Base-by-base conservation (phyloP, 2,888 invertebrate species). In the Deilephila porcellus region DNA sequence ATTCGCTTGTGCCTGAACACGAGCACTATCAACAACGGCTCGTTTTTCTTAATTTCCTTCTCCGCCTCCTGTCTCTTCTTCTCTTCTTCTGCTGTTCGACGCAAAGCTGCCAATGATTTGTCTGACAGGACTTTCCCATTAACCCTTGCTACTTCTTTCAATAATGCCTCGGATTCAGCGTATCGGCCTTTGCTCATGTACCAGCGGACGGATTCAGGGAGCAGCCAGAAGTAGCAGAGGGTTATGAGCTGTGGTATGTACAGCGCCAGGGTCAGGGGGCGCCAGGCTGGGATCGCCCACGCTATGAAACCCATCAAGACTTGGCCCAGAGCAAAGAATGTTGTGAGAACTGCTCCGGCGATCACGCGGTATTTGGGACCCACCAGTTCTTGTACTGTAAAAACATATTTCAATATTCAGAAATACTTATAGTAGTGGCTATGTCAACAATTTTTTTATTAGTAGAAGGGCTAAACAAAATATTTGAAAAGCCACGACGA, bases 201-300 rank as follows among this genome's bases (percentile, higher is more conserved):
- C 98, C 98, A 98, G 76, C 97, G 95, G 1, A 97, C 95, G 17
- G 97, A 97, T 88, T 97, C 97, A 0, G 96, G 96, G 76, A 97
- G 90, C 14, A 97, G 82, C 96, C 97, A 97, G 78, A 96, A 95
- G 82, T 96, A 97, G 4, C 95, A 86, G 17, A 98, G 83, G 56
- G 97, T 95, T 0, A 97, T 83, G 5, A 97, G 86, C 32, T 96
- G 96, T 0, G 97, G 98, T 0, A 95, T 88, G 84, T 97, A 98
- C 19, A 97, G 91, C 0, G 96, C 92, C 32, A 96, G 93, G 11
- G 97, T 95, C 14, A 97, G 90, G 32, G 91, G 85, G 80, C 96
- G 95, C 98, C 98, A 98, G 82, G 97, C 94, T 64, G 95, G 95
- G 0, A 96, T 93, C 67, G 91, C 93, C 96, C 97, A 97, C 0